Percentiles rank a stretch among this genome's conserved stretches.
These are phyloP conservation scores for Drosophila niveifrons DNA, from an alignment of 2,888 invertebrate genomes.

Conservation along the genomic window DNA sequence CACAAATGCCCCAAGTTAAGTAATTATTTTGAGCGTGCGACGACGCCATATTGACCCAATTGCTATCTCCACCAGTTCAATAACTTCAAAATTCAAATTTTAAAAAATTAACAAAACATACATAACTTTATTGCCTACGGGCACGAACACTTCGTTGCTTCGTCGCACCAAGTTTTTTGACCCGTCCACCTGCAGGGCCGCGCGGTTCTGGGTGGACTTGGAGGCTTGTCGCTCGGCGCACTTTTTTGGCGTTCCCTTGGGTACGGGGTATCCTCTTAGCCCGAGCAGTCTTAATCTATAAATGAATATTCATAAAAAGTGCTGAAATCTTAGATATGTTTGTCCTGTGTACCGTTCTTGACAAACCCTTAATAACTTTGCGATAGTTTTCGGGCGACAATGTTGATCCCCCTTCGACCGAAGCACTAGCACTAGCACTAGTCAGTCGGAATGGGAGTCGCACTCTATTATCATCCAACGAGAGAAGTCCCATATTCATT, in stretches of 20 bases:
- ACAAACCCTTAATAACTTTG: not conserved
- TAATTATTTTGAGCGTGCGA: conserved; percentile 66
- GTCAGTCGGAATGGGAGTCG: conserved; percentile 20
- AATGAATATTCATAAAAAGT: not conserved
- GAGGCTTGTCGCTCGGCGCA: not conserved
- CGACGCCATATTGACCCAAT: conserved; percentile 55
- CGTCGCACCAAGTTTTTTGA: not conserved
- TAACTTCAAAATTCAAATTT: conserved; percentile 11
- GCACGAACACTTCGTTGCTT: not conserved
- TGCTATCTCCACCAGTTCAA: conserved; percentile 43
- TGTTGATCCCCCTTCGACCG: too few relatives aligned
- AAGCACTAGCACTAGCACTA: accelerated
- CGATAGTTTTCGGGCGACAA: not conserved
- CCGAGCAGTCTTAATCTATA: not conserved
- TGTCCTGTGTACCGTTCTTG: conserved; percentile 10
- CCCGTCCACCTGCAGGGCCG: not conserved
- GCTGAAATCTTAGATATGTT: not conserved
- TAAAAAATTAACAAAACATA: conserved; percentile 1
- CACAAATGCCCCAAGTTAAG: not conserved
- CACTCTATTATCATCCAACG: conserved; percentile 11
- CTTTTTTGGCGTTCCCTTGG: conserved; percentile 1
- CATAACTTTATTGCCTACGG: not conserved
- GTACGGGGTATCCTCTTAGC: too few relatives aligned
- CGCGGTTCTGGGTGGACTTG: not conserved
- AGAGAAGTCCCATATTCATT: conserved; percentile 54